Evolutionary conservation across 2,113 vertebrate genomes (phyloP), one percentile per base, ranked within the genome.

Genomic region (Australoheros scitulus): DNA sequence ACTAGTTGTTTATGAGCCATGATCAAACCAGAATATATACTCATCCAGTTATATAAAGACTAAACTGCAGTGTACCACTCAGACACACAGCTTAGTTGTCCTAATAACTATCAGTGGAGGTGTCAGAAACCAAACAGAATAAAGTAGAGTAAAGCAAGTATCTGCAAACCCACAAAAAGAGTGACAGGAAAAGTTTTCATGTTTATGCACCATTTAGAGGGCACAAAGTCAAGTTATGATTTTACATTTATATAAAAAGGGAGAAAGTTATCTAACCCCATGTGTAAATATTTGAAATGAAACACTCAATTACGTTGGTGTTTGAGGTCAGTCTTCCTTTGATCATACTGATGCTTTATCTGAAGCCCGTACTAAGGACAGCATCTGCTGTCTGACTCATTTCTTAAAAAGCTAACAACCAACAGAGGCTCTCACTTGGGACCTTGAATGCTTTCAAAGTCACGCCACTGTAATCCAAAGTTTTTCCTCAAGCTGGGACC

Each of bases 311-410:
- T 59, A 41, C 32, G 41, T 63, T 22, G 5, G n/a, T 72, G 80
- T 82, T 74, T 26, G 55, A 83, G 22, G 59, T 59, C 55, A 57
- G 50, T 61, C 70, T 78, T 58, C 59, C 41, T 90, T 85, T 87
- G 86, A 91, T 86, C 63, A 18, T 3, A 47, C 38, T 0, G n/a
- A 72, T 24, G 63, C 80, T 65, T 76, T 18, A 78, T 78, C 9
- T 75, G 38, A 83, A 83, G 43, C 14, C 1, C 60, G 55, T 29
- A 22, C 84, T 77, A 61, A 26, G 76, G 63, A 56, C 58, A 76
- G 79, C 58, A 57, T 80, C 75, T 72, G n/a, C 50, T 11, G 38
- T 61, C 80, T 63, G 60, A 57, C 15, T 24, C 22, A 22, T 64
- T 75, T 85, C 61, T 76, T 34, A 60, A 14, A 47, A 84, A 76